A percentile compares a stretch with the other conserved stretches of the same genome.
Conservation (phyloP, 2,888 invertebrate species). For the Oligia fasciuncula region DNA sequence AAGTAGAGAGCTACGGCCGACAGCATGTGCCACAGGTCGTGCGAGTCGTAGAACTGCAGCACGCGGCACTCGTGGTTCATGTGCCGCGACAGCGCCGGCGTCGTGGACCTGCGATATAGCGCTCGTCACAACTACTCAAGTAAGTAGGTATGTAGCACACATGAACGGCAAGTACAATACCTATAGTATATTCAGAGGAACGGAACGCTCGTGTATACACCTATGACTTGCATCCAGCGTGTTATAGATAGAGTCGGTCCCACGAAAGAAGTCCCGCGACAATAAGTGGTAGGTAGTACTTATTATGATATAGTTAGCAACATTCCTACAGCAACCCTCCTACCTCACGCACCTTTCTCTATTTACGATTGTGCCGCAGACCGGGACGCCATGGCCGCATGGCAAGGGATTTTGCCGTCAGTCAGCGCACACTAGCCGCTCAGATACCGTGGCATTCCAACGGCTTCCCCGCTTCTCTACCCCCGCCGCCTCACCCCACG, state of each 20-base stretch:
- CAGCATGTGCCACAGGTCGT: constrained; percentile 97
- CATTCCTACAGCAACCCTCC: no score
- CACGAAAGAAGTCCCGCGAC: no score
- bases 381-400: no score
- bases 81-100: constrained; percentile 93
- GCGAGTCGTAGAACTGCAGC: constrained; percentile 94
- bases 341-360: no score
- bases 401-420: no score
- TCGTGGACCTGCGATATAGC: constrained; percentile 75
- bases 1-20: constrained; percentile 96
- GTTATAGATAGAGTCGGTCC: not conserved
- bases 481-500: no score
- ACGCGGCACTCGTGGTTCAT: constrained; percentile 81
- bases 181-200: not conserved
- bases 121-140: not conserved
- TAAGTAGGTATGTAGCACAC: not conserved
- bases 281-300: no score
- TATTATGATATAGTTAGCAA: no score
- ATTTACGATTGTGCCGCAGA: no score
- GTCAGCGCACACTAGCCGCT: no score
- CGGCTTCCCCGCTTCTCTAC: no score
- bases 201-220: not conserved
- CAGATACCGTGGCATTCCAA: no score
- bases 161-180: not conserved
- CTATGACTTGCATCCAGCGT: not conserved